Evolutionary conservation across 1,140 invertebrate species (phyloP), one percentile per base, ranked within the genome.

Genomic region (Fopius arisanus): DNA sequence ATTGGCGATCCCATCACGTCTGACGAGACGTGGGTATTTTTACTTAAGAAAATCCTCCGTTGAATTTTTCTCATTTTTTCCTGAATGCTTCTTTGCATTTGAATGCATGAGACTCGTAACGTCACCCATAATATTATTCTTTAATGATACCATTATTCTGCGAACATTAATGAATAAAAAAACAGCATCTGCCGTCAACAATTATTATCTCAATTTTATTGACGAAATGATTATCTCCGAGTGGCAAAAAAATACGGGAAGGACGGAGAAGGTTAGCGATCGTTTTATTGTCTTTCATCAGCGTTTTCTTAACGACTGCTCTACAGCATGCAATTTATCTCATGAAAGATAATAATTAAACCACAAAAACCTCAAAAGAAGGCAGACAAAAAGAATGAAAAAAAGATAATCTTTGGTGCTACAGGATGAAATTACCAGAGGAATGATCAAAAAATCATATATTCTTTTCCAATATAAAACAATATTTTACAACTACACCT

Each of bases 1-100:
- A 59, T 59, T 59, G 54, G 23, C 23, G 54, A 59, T 59, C 54
- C 10, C 54, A 59, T 59, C 54, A 59, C 54, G 54, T 59, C 54
- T 59, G 54, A 59, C 54, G 54, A 59, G 23, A 28, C 54, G 54
- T 59, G 54, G 23, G 10, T 59, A 59, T 59, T 59, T 59, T 59
- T 59, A 59, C 54, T 26, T 23, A 2, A 59, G 26, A 59, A 9
- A 59, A 2, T 59, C 23, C 21, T 59, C n/a, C 19, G 19, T 16
- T 51, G 43, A 51, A 12, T 19, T 51, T 19, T 7, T 51, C 9
- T 51, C n/a, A 3, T 51, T 51, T 51, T 51, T 51, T 51, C 19
- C 5, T 5, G n/a, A 16, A 51, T 19, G 43, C n/a, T 16, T 51
- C 19, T 21, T 16, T 51, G 19, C 43, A 51, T 51, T 51, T n/a